phyloP scores from a whole-genome alignment of 2,797 vertebrate genomes.

The Linurgus olivaceus region DNA sequence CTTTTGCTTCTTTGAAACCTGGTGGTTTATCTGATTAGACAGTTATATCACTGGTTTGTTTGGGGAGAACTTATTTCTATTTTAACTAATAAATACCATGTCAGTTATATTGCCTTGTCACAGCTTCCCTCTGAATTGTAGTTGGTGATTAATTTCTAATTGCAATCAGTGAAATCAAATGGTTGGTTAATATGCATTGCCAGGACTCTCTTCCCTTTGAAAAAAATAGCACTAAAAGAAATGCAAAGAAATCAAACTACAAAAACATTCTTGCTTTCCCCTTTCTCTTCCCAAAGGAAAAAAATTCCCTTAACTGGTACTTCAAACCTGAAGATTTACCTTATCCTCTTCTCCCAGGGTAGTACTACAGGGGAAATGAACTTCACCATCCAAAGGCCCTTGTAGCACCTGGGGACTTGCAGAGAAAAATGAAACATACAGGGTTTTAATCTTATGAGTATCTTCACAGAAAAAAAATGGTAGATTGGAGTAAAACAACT shows the following conservation, averaged over 20 bases:
- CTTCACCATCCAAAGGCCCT: conserved; percentile 8
- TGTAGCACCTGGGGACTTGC: not conserved
- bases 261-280: not conserved
- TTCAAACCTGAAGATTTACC: conserved; percentile 11
- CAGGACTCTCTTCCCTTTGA: not conserved
- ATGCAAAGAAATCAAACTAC: not conserved
- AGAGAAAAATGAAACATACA: not conserved
- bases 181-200: not conserved
- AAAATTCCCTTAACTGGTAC: not conserved
- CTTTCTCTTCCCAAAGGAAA: not conserved
- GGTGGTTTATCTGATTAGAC: not conserved
- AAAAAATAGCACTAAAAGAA: not conserved
- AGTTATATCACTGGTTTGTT: not conserved
- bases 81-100: not conserved
- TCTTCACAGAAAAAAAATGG: not conserved
- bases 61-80: not conserved
- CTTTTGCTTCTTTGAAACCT: not conserved
- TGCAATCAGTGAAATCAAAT: not conserved
- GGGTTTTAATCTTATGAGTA: not conserved
- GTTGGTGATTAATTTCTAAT: conserved; percentile 3
- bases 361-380: not conserved
- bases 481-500: not conserved
- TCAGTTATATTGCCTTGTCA: not conserved
- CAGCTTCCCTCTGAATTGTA: not conserved
- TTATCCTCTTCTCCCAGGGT: not conserved